These are phyloP conservation scores for Pocillopora meandrina DNA, from an alignment of 92 coral and sea anemone species.

Conservation along the genomic window DNA sequence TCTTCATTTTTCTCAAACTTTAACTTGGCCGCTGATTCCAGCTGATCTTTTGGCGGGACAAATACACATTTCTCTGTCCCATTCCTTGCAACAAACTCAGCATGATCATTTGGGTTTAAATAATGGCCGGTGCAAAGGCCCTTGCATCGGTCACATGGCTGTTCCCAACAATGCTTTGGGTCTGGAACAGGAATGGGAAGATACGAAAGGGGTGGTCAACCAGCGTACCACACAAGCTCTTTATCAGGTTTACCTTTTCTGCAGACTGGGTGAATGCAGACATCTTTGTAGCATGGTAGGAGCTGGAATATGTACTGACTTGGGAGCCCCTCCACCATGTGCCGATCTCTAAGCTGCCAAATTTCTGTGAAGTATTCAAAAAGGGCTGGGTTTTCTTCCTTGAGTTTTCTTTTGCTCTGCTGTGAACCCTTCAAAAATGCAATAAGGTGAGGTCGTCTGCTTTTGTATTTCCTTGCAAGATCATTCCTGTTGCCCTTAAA, in stretches of 20 bases:
- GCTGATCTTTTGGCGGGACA: too few species aligned
- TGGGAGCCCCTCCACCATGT: too few species aligned
- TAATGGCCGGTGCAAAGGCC: conserved; percentile 45
- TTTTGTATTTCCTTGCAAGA: conserved; percentile 50
- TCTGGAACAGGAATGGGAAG: conserved; percentile 63
- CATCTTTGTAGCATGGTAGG: too few species aligned
- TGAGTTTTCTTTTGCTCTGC: conserved; percentile 35
- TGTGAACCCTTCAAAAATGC: conserved; percentile 57
- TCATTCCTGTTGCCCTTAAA: conserved; percentile 58
- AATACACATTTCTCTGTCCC: not conserved
- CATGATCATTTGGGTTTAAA: conserved; percentile 31
- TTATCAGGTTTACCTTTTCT: not conserved
- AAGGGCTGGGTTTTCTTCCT: conserved; percentile 36
- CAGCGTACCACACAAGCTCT: conserved; percentile 39
- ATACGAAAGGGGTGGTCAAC: conserved; percentile 37
- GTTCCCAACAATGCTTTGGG: conserved; percentile 6
- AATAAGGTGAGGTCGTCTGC: conserved; percentile 50
- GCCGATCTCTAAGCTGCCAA: conserved; percentile 1
- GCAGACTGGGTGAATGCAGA: too few species aligned
- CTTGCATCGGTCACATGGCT: conserved; percentile 39
- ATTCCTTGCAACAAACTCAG: conserved; percentile 28
- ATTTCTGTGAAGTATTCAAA: conserved; percentile 31
- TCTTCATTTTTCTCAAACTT: too few species aligned
- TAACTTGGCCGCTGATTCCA: too few species aligned
- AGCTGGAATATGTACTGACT: too few species aligned